Evolutionary conservation across 1,140 invertebrate species (phyloP).

Genomic region (Drosophila sproati): DNA sequence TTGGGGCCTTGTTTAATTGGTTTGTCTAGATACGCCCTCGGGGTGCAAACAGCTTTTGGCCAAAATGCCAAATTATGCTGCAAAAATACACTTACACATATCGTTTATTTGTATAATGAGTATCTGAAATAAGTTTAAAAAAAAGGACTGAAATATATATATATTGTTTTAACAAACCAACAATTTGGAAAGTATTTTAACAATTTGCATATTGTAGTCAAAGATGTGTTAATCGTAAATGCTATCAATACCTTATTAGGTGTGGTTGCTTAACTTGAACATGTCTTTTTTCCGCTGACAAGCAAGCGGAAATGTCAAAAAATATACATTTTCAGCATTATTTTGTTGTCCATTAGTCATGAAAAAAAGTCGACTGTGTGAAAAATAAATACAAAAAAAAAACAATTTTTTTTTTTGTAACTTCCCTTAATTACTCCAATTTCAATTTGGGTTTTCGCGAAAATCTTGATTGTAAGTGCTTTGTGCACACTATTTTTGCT

Average conservation of each 20-base stretch:
- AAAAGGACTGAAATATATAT: too few species aligned
- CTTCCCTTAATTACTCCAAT: constrained; percentile 19
- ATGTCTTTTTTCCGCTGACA: constrained; percentile 2
- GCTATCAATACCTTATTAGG: too few species aligned
- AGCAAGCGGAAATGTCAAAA: constrained; percentile 42
- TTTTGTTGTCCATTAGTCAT: constrained; percentile 33
- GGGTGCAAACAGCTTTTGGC: constrained; percentile 38
- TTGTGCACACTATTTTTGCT: neutral
- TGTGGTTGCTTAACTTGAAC: neutral
- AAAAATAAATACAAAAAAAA: constrained; percentile 1
- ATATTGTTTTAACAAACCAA: too few species aligned
- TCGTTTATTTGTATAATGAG: neutral
- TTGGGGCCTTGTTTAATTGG: constrained; percentile 62
- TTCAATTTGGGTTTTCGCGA: neutral
- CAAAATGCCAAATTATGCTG: constrained; percentile 56
- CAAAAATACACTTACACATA: constrained; percentile 15
- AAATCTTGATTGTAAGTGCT: neutral
- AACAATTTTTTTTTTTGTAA: neutral
- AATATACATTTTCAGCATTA: constrained; percentile 33
- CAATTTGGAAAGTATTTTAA: neutral
- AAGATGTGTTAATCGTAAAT: too few species aligned
- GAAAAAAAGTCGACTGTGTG: constrained; percentile 16
- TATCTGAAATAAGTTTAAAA: neutral
- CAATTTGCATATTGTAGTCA: neutral
- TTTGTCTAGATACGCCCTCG: constrained; percentile 38